Evolutionary conservation across 2,888 invertebrate species (phyloP).

Genomic region (Aspidiotus rigidus): DNA sequence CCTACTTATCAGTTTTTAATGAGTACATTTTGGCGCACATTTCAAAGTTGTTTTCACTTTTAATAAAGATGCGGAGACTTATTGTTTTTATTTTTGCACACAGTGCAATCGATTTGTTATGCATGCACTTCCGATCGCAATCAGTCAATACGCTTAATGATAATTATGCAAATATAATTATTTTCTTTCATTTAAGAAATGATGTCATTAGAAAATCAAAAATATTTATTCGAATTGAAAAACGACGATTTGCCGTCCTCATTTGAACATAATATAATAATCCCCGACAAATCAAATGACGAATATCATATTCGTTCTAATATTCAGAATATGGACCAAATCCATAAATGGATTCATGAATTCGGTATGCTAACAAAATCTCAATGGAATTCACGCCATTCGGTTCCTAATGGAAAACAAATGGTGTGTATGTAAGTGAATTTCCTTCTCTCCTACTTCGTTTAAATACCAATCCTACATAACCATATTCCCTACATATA

Average conservation of each 20-base stretch:
- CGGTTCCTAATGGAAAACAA: background rate
- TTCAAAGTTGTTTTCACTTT: too few relatives aligned
- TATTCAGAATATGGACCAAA: background rate
- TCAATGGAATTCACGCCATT: background rate
- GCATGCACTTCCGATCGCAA: background rate
- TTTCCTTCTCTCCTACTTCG: background rate
- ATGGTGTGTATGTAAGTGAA: background rate
- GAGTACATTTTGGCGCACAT: too few relatives aligned
- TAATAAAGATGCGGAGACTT: too few relatives aligned
- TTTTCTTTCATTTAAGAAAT: background rate
- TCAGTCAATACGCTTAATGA: background rate
- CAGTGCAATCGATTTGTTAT: background rate
- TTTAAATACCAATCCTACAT: too few relatives aligned
- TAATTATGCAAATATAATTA: background rate
- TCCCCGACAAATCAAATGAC: background rate
- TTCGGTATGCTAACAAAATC: background rate
- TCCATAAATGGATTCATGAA: background rate
- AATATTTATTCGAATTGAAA: background rate
- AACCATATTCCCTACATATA: too few relatives aligned
- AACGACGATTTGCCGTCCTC: background rate
- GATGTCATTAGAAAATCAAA: background rate
- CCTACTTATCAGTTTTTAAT: too few relatives aligned
- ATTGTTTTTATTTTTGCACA: too few relatives aligned
- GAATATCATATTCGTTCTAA: background rate
- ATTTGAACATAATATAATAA: background rate